Evolutionary conservation across 2,797 vertebrate species (phyloP), one percentile per base, ranked within the genome.

Genomic region (Karalla daura): DNA sequence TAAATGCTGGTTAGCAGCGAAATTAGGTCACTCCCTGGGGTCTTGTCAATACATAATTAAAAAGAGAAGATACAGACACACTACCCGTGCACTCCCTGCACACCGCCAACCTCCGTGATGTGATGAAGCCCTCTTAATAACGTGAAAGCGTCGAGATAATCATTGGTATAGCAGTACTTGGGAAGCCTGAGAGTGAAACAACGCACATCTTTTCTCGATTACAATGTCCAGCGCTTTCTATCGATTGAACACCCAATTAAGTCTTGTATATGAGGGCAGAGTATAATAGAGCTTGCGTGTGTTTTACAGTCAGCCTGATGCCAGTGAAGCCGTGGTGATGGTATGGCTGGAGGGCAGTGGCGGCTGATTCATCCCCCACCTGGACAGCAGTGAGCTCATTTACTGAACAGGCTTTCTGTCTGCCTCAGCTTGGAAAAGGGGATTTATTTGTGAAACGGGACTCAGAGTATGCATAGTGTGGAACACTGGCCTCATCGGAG

Each of bases 41-140:
- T 85, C 64, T 50, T 15, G 62, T 90, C 89, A 70, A 92, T 92
- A 92, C 24, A 63, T 87, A 88, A 91, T 91, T 91, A 91, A 88
- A 87, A 81, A 61, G 55, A 79, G 76, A 81, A 87, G 85, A 89
- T 53, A 28, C 52, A 63, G 56, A 59, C 56, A 46, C 25, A 17
- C 39, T 53, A 43, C 61, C 33, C 35, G 23, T 15, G 27, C 6
- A 17, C 40, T 18, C 25, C 50, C 36, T 65, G 33, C 13, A 59
- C 18, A 14, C 5, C 41, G 11, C 60, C 18, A 55, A 52, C 44
- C 33, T 37, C 28, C 5, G 20, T 41, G 24, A 14, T 12, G 13
- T 14, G 18, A 8, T 45, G 27, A 6, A 46, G 17, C 0, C 0
- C 7, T 2, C 11, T 39, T 32, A 3, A 23, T 6, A 30, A 37